Base-by-base conservation (phyloP, 2,888 invertebrate species). In the Harpalus rubripes region DNA sequence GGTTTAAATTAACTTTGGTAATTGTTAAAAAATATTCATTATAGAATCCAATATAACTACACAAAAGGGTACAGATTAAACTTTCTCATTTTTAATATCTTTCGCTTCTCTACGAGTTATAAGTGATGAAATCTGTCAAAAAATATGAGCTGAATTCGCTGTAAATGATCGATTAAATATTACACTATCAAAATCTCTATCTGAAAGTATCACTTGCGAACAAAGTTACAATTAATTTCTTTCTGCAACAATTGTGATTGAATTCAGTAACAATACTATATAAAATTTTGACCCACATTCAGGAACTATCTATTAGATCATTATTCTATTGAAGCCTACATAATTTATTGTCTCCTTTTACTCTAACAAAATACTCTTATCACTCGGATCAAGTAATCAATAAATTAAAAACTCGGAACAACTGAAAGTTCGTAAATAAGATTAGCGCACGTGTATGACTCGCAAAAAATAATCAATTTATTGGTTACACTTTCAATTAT, bases 341-440 rank as follows among this genome's bases (percentile, higher is more conserved):
- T 74, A 74, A 44, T 74, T 44, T 74, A 44, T 44, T 74, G 72
- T 74, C 41, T 41, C 78, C 78, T 78, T 78, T 78, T 78, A 78
- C 78, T 78, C 10, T 16, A 52, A 74, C 74, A 74, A 74, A 74
- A 74, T 15, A 78, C 12, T 22, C 26, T 78, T 78, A 78, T 78
- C 78, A 78, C 18, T 26, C 26, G 12, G 15, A 78, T 78, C 78
- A 58, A 78, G 56, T 58, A 74, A 74, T 74, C 56, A 74, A 74
- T 74, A 74, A 74, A 74, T 74, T 74, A 74, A 56, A 74, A 74
- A 68, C 39, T 32, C n/a, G 44, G 44, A 74, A 74, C 72, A 22
- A 6, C 52, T 74, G 74, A 74, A 74, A 74, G 74, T 74, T 16
- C 39, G 74, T 74, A 74, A 74, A 74, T 74, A 52, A 52, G 22